A percentile compares a stretch with the other conserved stretches of the same genome.
phyloP scores from a whole-genome alignment of 2,888 invertebrate species.

The Pheosia gnoma region DNA sequence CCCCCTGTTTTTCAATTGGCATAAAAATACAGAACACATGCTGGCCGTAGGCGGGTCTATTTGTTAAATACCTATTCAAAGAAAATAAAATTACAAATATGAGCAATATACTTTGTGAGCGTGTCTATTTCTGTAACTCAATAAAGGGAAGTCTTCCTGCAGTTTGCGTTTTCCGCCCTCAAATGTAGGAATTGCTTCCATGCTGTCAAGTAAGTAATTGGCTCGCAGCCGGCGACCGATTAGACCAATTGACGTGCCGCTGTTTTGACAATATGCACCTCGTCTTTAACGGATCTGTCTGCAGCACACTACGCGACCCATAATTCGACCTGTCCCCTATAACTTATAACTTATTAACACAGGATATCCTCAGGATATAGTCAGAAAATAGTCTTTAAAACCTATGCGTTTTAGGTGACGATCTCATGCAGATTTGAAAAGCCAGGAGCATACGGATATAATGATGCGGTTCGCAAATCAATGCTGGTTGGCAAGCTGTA shows the following conservation, averaged over 20 bases:
- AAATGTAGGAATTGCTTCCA: slow-evolving; percentile 83
- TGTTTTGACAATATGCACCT: slow-evolving; percentile 79
- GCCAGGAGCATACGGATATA: too few relatives aligned
- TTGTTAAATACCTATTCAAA: not conserved
- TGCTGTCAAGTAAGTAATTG: slow-evolving; percentile 82
- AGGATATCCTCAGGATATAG: too few relatives aligned
- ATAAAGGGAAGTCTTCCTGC: slow-evolving; percentile 82
- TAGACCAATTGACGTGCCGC: slow-evolving; percentile 80
- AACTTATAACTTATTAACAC: not conserved
- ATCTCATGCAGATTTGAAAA: too few relatives aligned
- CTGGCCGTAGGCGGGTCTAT: too few relatives aligned
- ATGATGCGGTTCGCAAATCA: too few relatives aligned
- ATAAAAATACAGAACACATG: too few relatives aligned
- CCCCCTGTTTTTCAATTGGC: too few relatives aligned
- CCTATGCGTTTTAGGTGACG: too few relatives aligned
- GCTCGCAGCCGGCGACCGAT: slow-evolving; percentile 78
- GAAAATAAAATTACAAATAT: not conserved
- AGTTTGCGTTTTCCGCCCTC: slow-evolving; percentile 75
- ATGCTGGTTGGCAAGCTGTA: slow-evolving; percentile 3
- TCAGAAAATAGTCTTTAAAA: too few relatives aligned
- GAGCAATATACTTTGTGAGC: slow-evolving; percentile 45
- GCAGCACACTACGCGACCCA: slow-evolving; percentile 6
- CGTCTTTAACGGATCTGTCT: slow-evolving; percentile 34
- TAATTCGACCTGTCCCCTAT: not conserved
- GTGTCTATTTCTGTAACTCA: slow-evolving; percentile 68